A percentile compares a stretch with the other conserved stretches of the same genome.
These are phyloP conservation scores for Dicrurus megarhynchus DNA, from an alignment of 2,113 vertebrate species.

Conservation along the genomic window DNA sequence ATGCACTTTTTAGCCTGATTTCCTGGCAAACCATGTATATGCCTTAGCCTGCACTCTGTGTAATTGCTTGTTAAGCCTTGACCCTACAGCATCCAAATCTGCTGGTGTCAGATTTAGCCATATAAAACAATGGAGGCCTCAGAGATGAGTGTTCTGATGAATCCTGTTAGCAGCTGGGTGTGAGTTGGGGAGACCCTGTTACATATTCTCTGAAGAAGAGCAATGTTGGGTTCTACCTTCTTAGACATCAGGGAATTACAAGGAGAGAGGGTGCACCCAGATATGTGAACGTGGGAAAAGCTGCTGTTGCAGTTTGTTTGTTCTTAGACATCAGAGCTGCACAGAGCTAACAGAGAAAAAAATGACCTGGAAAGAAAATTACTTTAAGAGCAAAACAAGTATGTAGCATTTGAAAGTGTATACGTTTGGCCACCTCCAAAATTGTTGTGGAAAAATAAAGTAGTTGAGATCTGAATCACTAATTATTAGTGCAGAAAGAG, in stretches of 20 bases:
- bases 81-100: not conserved
- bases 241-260: not conserved
- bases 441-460: not conserved
- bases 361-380: not conserved
- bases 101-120: not conserved
- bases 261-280: not conserved
- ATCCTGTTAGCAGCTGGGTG: not conserved
- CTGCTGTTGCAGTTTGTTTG: not conserved
- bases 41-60: not conserved
- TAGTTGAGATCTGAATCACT: not conserved
- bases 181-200: not conserved
- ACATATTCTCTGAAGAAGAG: not conserved
- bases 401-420: not conserved
- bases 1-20: not conserved
- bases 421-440: not conserved
- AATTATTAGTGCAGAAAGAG: not conserved
- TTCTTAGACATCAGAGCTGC: not conserved
- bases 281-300: not conserved
- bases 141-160: not conserved
- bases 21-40: not conserved
- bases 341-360: not conserved
- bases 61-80: not conserved
- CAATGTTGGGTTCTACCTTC: not conserved
- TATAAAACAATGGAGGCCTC: not conserved
- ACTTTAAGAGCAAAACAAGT: not conserved